Conservation (phyloP, 2,113 vertebrate species). For the Atlantisia rogersi region DNA sequence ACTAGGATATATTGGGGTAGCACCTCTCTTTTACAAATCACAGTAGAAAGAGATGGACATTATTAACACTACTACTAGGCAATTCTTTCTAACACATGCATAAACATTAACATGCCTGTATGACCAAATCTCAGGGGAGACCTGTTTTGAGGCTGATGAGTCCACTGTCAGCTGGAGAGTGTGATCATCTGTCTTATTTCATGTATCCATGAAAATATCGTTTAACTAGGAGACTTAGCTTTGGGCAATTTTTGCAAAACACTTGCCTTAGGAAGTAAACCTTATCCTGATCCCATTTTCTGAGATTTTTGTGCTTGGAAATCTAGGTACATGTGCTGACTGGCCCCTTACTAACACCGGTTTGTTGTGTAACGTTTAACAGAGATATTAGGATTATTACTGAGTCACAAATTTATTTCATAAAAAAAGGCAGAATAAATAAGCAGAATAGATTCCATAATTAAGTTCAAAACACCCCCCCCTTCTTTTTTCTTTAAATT, state of each 20-base stretch:
- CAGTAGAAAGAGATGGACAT: background rate
- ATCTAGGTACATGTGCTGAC: fast-evolving
- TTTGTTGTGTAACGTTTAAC: background rate
- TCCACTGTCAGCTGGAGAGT: background rate
- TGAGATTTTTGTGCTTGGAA: background rate
- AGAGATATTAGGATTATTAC: background rate
- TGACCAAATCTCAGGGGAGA: background rate
- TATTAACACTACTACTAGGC: background rate
- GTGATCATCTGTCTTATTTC: background rate
- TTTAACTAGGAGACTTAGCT: background rate
- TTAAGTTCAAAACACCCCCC: background rate
- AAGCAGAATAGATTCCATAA: background rate
- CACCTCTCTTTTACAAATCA: background rate
- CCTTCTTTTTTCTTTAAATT: background rate
- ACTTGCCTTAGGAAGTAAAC: background rate
- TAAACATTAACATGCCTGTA: background rate
- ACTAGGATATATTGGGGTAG: background rate
- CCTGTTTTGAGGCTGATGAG: background rate
- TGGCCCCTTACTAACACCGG: background rate
- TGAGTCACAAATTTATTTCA: background rate
- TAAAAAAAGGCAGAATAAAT: background rate
- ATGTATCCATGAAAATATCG: background rate
- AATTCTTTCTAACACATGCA: background rate
- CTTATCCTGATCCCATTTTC: background rate
- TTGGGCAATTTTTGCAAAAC: background rate